Percentiles rank a stretch among this genome's conserved stretches.
Conservation (phyloP, 2,888 invertebrate genomes). For the Argyresthia albistria region DNA sequence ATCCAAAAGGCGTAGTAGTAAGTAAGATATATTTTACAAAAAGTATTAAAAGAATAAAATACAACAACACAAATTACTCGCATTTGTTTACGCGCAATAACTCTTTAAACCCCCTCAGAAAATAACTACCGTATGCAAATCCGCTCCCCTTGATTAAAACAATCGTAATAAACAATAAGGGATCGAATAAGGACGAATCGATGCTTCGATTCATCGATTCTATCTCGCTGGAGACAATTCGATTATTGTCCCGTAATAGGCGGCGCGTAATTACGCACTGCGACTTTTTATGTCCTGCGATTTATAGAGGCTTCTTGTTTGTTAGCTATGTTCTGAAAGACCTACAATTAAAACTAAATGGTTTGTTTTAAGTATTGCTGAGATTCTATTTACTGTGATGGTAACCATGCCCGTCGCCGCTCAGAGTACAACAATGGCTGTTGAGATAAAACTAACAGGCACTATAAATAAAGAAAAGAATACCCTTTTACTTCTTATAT, state of each 20-base stretch:
- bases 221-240: slow-evolving; percentile 23
- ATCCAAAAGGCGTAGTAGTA: no score
- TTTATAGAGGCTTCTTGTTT: slow-evolving; percentile 23
- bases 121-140: slow-evolving; percentile 44
- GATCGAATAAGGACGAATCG: slow-evolving; percentile 55
- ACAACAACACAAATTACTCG: background rate
- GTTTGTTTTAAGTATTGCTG: no score
- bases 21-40: no score
- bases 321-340: background rate
- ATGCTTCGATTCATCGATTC: slow-evolving; percentile 32
- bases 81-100: slow-evolving; percentile 2
- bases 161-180: slow-evolving; percentile 47
- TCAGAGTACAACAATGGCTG: no score
- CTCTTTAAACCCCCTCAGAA: background rate
- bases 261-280: slow-evolving; percentile 53
- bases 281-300: slow-evolving; percentile 25
- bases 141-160: slow-evolving; percentile 45
- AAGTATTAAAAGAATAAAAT: no score
- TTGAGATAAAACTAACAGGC: no score
- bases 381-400: no score
- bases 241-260: slow-evolving; percentile 64
- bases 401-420: no score
- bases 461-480: no score
- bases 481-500: no score
- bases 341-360: no score